Base-by-base conservation (phyloP, 2,888 invertebrate genomes). In the Drosophila rubida region DNA sequence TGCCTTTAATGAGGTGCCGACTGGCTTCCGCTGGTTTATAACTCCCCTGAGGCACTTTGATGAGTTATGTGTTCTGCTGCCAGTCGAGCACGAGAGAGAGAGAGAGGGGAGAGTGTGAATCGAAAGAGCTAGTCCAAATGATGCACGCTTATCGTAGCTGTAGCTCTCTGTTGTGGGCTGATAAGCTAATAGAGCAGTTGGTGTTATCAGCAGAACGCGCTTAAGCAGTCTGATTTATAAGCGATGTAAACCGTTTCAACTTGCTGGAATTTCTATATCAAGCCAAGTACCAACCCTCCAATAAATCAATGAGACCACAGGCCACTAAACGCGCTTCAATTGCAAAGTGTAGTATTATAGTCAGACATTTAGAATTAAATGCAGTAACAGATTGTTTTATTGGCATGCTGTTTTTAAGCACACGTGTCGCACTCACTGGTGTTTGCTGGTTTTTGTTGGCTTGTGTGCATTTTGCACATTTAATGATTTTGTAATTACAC, bases 401-500 rank as follows among this genome's bases (percentile, higher is more conserved):
- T n/a, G n/a, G n/a, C n/a, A n/a, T n/a, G n/a, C n/a, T n/a, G n/a
- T n/a, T n/a, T n/a, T n/a, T n/a, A n/a, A n/a, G n/a, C n/a, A n/a
- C n/a, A n/a, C n/a, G n/a, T n/a, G n/a, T n/a, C n/a, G n/a, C n/a
- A n/a, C n/a, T n/a, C n/a, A n/a, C n/a, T n/a, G n/a, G n/a, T n/a
- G n/a, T n/a, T n/a, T n/a, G n/a, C n/a, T n/a, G n/a, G n/a, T 37
- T 25, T 11, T 8, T 25, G 23, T 30, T 30, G 13, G 11, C 8
- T 45, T 37, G 60, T 66, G 54, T 49, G 58, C 35, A 6, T 53
- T 48, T 69, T 69, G 59, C 23, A 44, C 37, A 49, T 84, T 84
- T 71, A 81, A 76, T 67, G 82, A 87, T 85, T 87, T 68, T 67
- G 76, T 87, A 82, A 82, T 82, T 82, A 87, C 73, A 72, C 76